These are phyloP conservation scores for Zeuzera pyrina DNA, from an alignment of 2,888 invertebrate species.

Conservation along the genomic window DNA sequence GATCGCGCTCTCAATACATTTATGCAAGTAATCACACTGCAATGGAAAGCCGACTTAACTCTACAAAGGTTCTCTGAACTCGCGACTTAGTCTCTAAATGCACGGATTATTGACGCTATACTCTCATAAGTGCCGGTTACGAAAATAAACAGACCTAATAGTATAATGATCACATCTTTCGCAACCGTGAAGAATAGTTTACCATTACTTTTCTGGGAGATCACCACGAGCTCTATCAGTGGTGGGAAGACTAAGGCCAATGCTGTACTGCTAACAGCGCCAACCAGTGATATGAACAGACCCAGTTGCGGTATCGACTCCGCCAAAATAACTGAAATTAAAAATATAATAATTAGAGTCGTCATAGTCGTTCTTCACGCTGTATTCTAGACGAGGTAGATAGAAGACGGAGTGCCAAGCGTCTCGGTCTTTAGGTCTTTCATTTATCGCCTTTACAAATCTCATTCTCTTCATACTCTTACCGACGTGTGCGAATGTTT, in stretches of 20 bases:
- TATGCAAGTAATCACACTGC: no score
- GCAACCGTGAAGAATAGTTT: constrained; percentile 49
- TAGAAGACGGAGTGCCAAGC: no score
- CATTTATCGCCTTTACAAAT: no score
- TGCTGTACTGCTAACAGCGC: constrained; percentile 90
- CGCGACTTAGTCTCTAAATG: constrained; percentile 51
- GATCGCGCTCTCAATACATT: no score
- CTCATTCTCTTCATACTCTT: no score
- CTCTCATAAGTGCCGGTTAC: constrained; percentile 84
- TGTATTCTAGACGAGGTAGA: no score
- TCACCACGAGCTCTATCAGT: constrained; percentile 83
- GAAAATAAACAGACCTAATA: constrained; percentile 80
- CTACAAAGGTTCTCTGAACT: no score
- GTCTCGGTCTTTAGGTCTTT: no score
- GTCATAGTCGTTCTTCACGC: no score
- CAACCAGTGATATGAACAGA: constrained; percentile 92
- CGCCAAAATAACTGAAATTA: constrained; percentile 83
- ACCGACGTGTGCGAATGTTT: no score
- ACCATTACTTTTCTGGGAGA: constrained; percentile 73
- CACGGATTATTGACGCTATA: constrained; percentile 72
- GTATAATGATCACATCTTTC: constrained; percentile 78
- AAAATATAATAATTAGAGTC: not conserved
- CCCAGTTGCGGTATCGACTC: constrained; percentile 89
- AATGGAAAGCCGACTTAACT: no score
- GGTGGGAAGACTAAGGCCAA: constrained; percentile 92